Percentiles rank a stretch among this genome's conserved stretches.
Evolutionary conservation across 1,140 invertebrate genomes (phyloP).

Genomic region (Parapsyche elsis): DNA sequence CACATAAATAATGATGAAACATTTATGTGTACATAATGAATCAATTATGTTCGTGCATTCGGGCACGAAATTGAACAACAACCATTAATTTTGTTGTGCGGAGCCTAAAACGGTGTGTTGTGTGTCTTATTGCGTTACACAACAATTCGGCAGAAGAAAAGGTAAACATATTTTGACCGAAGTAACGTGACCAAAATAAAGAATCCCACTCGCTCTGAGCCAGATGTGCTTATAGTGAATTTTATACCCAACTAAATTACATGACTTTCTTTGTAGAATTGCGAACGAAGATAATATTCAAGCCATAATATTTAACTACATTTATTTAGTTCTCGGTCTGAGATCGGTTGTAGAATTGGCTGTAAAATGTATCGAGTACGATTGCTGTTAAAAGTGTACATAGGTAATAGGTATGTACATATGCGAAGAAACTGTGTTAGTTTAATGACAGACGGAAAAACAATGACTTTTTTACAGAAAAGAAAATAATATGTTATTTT

Average conservation of each 20-base stretch:
- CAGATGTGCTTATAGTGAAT: not conserved
- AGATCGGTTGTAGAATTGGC: too few relatives aligned
- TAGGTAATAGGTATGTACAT: too few relatives aligned
- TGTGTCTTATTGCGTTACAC: conserved; percentile 22
- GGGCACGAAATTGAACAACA: conserved; percentile 11
- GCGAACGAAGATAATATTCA: too few relatives aligned
- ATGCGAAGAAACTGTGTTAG: too few relatives aligned
- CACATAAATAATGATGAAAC: not conserved
- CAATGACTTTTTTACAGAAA: not conserved
- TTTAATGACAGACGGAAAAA: too few relatives aligned
- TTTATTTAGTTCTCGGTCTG: too few relatives aligned
- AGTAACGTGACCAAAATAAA: conserved; percentile 17
- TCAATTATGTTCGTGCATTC: conserved; percentile 16
- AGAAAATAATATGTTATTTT: conserved; percentile 18
- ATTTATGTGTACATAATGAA: conserved; percentile 10
- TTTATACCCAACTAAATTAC: conserved; percentile 1
- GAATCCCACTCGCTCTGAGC: not conserved
- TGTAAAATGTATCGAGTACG: too few relatives aligned
- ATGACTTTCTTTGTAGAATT: not conserved
- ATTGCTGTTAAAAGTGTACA: too few relatives aligned
- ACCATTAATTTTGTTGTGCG: conserved; percentile 9
- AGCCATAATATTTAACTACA: too few relatives aligned
- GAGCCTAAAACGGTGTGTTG: not conserved
- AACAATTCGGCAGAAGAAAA: conserved; percentile 2
- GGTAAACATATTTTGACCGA: conserved; percentile 17